phyloP scores from a whole-genome alignment of 2,888 invertebrate species.

The Coleophora flavipennella region DNA sequence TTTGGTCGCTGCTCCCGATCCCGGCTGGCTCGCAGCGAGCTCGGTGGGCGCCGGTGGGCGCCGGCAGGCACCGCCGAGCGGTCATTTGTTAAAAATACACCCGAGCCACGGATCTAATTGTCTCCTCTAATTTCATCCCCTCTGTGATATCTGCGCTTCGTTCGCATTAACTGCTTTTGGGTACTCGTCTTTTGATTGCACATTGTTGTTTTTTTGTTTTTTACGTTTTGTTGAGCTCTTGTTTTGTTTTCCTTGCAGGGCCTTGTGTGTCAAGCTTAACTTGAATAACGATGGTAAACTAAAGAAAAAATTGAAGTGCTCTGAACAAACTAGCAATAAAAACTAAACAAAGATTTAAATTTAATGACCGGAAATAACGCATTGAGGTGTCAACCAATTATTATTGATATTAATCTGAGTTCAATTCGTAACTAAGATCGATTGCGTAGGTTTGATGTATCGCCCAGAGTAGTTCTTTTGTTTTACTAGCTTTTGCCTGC shows the following conservation, averaged over 20 bases:
- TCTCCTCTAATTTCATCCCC: conserved; percentile 72
- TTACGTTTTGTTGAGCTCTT: conserved; percentile 22
- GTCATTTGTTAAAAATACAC: conserved; percentile 74
- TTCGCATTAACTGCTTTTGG: conserved; percentile 37
- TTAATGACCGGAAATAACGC: conserved; percentile 16
- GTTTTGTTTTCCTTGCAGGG: background rate
- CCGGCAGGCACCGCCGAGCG: conserved; percentile 31
- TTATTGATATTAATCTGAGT: conserved; percentile 16
- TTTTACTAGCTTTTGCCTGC: too few species aligned
- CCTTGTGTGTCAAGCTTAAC: background rate
- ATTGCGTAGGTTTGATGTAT: conserved; percentile 9
- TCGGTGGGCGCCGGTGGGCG: conserved; percentile 18
- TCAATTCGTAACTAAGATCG: conserved; percentile 22
- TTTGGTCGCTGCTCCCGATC: too few species aligned
- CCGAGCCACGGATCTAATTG: conserved; percentile 71
- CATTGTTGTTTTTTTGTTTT: conserved; percentile 21
- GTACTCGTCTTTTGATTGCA: background rate
- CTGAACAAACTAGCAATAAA: conserved; percentile 8
- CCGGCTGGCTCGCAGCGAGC: conserved; percentile 33
- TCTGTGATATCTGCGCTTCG: conserved; percentile 55
- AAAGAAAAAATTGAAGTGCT: conserved; percentile 7
- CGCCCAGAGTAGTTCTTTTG: background rate
- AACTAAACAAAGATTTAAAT: conserved; percentile 6
- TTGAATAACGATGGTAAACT: conserved; percentile 8
- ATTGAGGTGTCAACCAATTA: conserved; percentile 24